Base-by-base conservation (phyloP, 2,797 vertebrate genomes). In the Centropyge bicolor region DNA sequence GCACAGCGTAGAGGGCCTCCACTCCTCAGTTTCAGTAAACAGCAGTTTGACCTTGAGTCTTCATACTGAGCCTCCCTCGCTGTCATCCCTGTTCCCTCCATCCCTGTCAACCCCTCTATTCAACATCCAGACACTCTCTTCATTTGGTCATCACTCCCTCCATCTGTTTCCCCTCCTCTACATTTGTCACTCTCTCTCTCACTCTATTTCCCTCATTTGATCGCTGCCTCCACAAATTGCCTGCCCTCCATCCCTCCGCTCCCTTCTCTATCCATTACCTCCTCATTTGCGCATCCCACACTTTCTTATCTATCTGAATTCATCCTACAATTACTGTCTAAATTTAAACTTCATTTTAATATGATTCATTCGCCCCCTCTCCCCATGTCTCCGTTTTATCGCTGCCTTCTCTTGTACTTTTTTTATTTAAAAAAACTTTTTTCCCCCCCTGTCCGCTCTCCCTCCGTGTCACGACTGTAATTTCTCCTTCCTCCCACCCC, bases 11-110 rank as follows among this genome's bases (percentile, higher is more conserved):
- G 19, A 55, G 8, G 3, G 22, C 35, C 20, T 63, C 63, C 45
- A 13, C 13, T n/a, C 48, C 14, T 66, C 70, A 24, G 14, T 54
- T 76, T 48, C 17, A 51, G 63, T 74, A 31, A 59, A 31, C 56
- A 57, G 8, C 59, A 62, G 59, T 70, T 61, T 76, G 76, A 90
- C 85, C 80, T 81, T 85, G 61, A 82, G 65, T 72, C 70, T 6
- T 6, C 54, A 40, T 41, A 76, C 10, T 38, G 35, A 56, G 38
- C 17, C 48, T 54, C 63, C 45, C 27, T 38, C 45, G 31, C 43
- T 20, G 7, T 57, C 54, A 13, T 3, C n/a, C 49, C 24, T 13
- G 27, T 14, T 19, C 56, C 5, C 31, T 66, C 51, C 63, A 70
- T 38, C 57, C 27, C 31, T 54, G 46, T 59, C 57, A 66, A 16